These are phyloP conservation scores for Lepidurus couesii DNA, from an alignment of 1,140 invertebrate species.

Conservation along the genomic window DNA sequence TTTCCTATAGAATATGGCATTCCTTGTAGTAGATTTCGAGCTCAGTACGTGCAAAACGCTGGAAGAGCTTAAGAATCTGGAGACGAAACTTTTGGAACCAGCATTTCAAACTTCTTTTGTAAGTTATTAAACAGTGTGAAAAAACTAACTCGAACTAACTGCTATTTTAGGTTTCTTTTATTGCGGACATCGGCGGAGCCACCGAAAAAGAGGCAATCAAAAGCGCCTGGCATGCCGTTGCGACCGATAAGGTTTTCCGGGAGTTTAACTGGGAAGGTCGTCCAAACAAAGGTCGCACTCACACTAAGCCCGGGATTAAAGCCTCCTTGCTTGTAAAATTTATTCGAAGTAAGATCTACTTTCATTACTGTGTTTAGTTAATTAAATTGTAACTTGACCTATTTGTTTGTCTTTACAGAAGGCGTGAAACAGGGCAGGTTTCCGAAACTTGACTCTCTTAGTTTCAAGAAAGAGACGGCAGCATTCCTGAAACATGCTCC, in stretches of 20 bases:
- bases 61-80: background rate
- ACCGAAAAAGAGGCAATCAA: background rate
- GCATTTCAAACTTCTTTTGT: background rate
- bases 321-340: background rate
- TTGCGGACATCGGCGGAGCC: background rate
- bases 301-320: background rate
- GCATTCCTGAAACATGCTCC: constrained; percentile 4
- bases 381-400: background rate
- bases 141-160: background rate
- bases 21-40: background rate
- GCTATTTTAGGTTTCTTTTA: background rate
- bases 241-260: background rate
- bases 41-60: background rate
- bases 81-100: background rate
- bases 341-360: background rate
- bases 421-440: constrained; percentile 3
- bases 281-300: background rate
- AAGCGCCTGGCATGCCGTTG: background rate
- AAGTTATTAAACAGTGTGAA: background rate
- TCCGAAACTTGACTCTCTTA: background rate
- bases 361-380: background rate
- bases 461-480: background rate
- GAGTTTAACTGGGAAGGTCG: background rate
- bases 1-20: background rate
- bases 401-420: constrained; percentile 7